phyloP scores from a whole-genome alignment of 2,888 invertebrate genomes.

The Pristionchus maxplancki region DNA sequence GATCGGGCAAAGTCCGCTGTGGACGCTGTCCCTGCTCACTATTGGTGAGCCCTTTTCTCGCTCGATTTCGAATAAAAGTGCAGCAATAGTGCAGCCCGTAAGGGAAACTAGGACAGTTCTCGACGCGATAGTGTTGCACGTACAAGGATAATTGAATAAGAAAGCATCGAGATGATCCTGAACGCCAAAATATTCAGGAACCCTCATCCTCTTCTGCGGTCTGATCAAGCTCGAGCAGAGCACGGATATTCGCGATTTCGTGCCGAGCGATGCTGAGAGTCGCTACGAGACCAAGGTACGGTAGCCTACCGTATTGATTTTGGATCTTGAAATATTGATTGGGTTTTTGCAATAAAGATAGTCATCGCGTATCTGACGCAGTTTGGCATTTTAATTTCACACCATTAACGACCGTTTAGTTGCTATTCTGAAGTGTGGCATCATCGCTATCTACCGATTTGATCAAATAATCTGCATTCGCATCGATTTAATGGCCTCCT shows the following conservation, averaged over 20 bases:
- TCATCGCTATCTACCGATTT: no score
- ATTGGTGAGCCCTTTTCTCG: background rate
- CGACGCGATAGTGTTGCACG: no score
- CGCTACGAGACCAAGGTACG: conserved; percentile 46
- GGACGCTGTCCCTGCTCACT: background rate
- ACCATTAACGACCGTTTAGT: no score
- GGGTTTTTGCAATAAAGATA: no score
- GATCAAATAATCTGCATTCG: no score
- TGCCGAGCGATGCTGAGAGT: conserved; percentile 39
- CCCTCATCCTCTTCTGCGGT: background rate
- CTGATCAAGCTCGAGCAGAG: conserved; percentile 45
- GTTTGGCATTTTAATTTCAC: background rate
- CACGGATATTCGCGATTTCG: conserved; percentile 49
- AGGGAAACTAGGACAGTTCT: no score
- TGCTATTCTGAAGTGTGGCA: no score
- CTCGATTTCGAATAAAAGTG: no score
- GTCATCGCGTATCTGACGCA: background rate
- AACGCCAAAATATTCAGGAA: background rate
- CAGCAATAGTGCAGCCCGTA: no score
- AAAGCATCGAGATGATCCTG: background rate
- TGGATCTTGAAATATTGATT: no score
- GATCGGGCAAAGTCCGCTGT: conserved; percentile 14
- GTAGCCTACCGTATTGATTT: background rate
- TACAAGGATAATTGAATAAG: background rate
- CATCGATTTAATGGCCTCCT: no score